Percentiles rank a stretch among this genome's conserved stretches.
Conservation (phyloP, 2,113 vertebrate species). For the Aldabrachelys gigantea region DNA sequence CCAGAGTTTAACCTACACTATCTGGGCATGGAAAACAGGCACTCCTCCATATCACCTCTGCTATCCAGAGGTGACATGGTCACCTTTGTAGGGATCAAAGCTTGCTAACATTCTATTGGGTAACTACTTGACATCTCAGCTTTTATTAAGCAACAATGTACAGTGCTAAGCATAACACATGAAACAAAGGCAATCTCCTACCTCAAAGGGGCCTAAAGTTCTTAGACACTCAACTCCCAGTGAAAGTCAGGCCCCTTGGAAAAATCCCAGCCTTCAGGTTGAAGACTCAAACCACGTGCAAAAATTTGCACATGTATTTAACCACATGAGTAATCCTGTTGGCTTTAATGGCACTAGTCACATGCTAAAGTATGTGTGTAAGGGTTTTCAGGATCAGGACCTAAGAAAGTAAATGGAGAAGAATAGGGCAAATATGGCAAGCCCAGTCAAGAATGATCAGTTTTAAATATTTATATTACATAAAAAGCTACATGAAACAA, state of each 20-base stretch:
- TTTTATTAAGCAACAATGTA: constrained; percentile 6
- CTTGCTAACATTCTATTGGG: background rate
- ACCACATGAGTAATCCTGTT: background rate
- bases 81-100: background rate
- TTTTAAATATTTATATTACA: background rate
- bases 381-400: background rate
- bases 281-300: constrained; percentile 18
- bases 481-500: background rate
- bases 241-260: background rate
- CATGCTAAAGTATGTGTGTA: background rate
- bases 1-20: constrained; percentile 33
- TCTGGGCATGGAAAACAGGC: background rate
- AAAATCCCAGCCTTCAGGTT: constrained; percentile 28
- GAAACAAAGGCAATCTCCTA: constrained; percentile 34
- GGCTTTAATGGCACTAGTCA: background rate
- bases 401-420: constrained; percentile 8
- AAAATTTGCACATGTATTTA: constrained; percentile 19
- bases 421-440: background rate
- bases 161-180: background rate
- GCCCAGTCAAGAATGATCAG: background rate
- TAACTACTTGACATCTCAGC: background rate
- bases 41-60: background rate
- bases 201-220: constrained; percentile 35
- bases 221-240: constrained; percentile 2
- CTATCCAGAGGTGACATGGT: background rate